Conservation (phyloP, 1,140 invertebrate genomes). For the Hycleus cichorii region DNA sequence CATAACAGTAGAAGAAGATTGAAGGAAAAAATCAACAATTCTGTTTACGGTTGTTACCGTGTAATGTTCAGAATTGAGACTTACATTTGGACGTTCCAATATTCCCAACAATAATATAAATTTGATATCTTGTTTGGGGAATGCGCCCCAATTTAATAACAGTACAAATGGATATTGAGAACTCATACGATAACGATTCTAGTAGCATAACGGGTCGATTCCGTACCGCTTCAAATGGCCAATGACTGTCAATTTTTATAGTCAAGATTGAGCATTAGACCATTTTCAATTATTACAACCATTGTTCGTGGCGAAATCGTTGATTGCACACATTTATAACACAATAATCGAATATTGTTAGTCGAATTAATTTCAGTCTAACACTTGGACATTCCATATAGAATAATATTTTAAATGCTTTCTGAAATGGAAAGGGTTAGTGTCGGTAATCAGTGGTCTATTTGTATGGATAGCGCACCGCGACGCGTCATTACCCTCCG, state of each 20-base stretch:
- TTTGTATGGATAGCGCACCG: conserved; percentile 23
- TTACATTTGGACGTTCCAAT: neutral
- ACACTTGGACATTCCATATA: no score
- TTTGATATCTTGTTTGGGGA: conserved; percentile 16
- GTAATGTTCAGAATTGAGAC: no score
- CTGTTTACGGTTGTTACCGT: no score
- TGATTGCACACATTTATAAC: no score
- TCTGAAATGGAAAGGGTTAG: conserved; percentile 10
- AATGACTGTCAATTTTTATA: conserved; percentile 18
- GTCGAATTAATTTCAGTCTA: no score
- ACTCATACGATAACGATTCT: conserved; percentile 6
- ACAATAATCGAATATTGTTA: no score
- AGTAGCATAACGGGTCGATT: conserved; percentile 9
- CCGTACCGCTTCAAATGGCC: conserved; percentile 2
- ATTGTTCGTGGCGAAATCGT: no score
- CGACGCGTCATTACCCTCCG: conserved; percentile 17
- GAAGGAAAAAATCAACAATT: no score
- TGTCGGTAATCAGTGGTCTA: conserved; percentile 18
- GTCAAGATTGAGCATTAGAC: no score
- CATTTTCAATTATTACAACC: no score
- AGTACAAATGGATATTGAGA: conserved; percentile 10
- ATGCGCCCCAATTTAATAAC: conserved; percentile 13
- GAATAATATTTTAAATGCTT: no score
- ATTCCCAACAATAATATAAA: conserved; percentile 13
- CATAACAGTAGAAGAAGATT: no score